Base-by-base conservation (phyloP, 2,113 vertebrate species). In the Syrmaticus mikado region DNA sequence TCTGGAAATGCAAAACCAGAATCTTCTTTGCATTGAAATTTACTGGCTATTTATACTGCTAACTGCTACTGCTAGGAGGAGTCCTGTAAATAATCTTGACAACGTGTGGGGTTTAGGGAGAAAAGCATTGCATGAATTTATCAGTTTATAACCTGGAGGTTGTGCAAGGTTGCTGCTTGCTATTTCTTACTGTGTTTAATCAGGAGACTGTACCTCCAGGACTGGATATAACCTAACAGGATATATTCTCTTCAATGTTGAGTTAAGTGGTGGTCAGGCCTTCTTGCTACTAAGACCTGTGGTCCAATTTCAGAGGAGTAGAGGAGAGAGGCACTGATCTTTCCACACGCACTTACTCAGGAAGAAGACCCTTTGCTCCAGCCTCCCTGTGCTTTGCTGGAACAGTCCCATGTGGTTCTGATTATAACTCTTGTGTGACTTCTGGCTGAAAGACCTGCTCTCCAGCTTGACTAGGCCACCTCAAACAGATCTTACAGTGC, bases 1-100 rank as follows among this genome's bases (percentile, higher is more conserved):
- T 53, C 52, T 53, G 52, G 52, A 92, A 91, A 52, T 64, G 61
- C 79, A 85, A 91, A 91, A 65, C n/a, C 57, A 84, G 68, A 82
- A 65, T 75, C 76, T 81, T 86, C 80, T 91, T 50, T 68, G 68
- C n/a, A 45, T 84, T 75, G 65, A 90, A 95, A 97, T 91, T 85
- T 90, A 88, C 85, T 88, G 90, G 20, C 85, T 78, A 52, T 80
- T 91, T 96, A 74, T 81, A 32, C 61, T 81, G 43, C 61, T 48
- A 68, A 58, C 36, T 80, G 82, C 79, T 91, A 83, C 93, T 85
- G 57, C 68, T 88, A 53, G 61, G 85, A 83, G 48, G 61, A 84
- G 32, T 64, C 57, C 68, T 72, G 46, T 91, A 94, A 95, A 96
- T 83, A 83, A 74, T 32, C 36, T 46, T 67, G 70, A 83, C 55